A percentile compares a stretch with the other conserved stretches of the same genome.
Conservation (phyloP, 2,113 vertebrate species). For the Perca schrenkii region DNA sequence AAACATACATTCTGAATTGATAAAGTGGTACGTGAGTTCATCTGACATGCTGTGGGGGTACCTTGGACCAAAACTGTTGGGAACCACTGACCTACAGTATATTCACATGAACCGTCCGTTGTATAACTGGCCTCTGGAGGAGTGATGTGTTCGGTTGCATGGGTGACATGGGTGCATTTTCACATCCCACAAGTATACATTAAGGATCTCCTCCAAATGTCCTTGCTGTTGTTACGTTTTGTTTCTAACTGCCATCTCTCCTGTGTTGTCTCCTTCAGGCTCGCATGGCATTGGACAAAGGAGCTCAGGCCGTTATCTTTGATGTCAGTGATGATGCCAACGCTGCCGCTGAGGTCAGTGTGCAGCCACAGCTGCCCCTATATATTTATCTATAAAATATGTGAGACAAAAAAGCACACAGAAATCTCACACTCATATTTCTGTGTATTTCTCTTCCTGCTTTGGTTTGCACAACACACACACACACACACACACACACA, state of each 20-base stretch:
- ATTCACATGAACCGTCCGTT: background rate
- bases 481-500: conserved; percentile 61
- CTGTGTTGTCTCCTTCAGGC: conserved; percentile 84
- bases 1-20: too few species aligned
- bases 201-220: background rate
- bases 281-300: conserved; percentile 92
- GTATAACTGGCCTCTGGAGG: background rate
- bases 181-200: background rate
- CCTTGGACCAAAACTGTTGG: too few species aligned
- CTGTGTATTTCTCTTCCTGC: background rate
- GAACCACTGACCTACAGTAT: too few species aligned
- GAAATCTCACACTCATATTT: background rate
- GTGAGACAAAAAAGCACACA: background rate
- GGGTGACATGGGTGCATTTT: background rate
- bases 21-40: too few species aligned
- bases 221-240: background rate
- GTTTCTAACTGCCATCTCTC: background rate
- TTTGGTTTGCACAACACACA: background rate
- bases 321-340: conserved; percentile 92
- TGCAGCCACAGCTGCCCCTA: background rate
- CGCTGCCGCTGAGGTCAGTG: conserved; percentile 91
- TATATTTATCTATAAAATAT: background rate
- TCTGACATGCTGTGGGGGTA: too few species aligned
- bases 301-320: conserved; percentile 95
- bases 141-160: background rate